Evolutionary conservation across 1,140 invertebrate species (phyloP).

Genomic region (Anastrepha obliqua): DNA sequence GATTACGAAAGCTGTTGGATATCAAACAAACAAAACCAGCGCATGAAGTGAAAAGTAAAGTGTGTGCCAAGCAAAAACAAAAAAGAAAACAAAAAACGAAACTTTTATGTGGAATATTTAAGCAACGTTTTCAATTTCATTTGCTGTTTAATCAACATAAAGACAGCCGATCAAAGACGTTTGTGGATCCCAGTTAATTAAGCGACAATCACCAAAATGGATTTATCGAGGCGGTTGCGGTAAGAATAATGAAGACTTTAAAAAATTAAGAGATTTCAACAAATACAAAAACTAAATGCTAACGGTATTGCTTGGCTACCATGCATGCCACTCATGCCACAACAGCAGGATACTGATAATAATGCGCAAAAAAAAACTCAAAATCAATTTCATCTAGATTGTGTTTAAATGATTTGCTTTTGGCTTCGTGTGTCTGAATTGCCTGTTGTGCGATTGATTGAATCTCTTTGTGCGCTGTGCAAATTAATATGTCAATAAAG

Average conservation of each 20-base stretch:
- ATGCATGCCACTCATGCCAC: not conserved
- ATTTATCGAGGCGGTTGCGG: conserved; percentile 74
- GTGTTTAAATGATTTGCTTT: not conserved
- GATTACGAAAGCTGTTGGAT: not conserved
- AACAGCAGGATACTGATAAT: not conserved
- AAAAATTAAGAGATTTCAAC: not conserved
- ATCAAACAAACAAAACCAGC: not conserved
- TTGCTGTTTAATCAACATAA: not conserved
- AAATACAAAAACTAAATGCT: not conserved
- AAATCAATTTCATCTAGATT: conserved; percentile 14
- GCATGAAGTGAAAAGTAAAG: not conserved
- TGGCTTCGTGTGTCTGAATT: not conserved
- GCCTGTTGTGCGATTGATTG: conserved; percentile 61
- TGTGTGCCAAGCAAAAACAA: not conserved
- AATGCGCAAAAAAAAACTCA: not conserved
- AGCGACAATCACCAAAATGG: conserved; percentile 64
- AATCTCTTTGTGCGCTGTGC: conserved; percentile 70
- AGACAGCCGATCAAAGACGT: not conserved
- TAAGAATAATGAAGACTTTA: conserved; percentile 60
- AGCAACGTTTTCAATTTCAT: not conserved
- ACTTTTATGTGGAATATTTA: not conserved
- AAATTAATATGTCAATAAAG: conserved; percentile 72
- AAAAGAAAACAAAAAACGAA: not conserved
- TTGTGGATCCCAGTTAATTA: not conserved
- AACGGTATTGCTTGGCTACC: not conserved